Conservation (phyloP, 2,797 vertebrate species). For the Geotrypetes seraphini region DNA sequence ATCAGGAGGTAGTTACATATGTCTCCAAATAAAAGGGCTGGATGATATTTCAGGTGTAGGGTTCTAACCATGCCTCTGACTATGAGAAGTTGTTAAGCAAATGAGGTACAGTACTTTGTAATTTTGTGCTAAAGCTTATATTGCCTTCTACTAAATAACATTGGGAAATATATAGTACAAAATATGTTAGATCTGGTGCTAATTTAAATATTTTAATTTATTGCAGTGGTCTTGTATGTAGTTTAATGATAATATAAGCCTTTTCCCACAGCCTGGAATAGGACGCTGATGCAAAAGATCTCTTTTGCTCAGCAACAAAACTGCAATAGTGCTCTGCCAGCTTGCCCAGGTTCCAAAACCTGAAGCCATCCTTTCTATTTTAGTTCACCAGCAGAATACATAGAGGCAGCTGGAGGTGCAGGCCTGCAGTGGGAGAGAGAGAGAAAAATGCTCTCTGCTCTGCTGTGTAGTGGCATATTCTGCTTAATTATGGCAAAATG, state of each 20-base stretch:
- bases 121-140: too few species aligned
- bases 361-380: conserved; percentile 76
- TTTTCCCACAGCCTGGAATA: conserved; percentile 16
- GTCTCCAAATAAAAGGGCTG: too few species aligned
- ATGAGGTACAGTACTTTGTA: too few species aligned
- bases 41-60: too few species aligned
- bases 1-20: too few species aligned
- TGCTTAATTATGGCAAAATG: too few species aligned
- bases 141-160: too few species aligned
- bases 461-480: too few species aligned
- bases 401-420: conserved; percentile 50
- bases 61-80: too few species aligned
- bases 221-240: neutral
- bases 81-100: too few species aligned
- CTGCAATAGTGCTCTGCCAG: conserved; percentile 27
- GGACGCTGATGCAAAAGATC: conserved; percentile 13
- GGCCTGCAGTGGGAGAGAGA: conserved; percentile 1
- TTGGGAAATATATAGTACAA: too few species aligned
- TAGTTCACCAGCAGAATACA: conserved; percentile 59
- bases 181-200: too few species aligned
- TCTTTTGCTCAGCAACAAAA: conserved; percentile 6
- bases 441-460: neutral
- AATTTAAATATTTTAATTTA: neutral
- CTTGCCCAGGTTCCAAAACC: conserved; percentile 29
- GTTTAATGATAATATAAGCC: conserved; percentile 10